Conservation (phyloP, 2,113 vertebrate genomes). For the Siniperca chuatsi region DNA sequence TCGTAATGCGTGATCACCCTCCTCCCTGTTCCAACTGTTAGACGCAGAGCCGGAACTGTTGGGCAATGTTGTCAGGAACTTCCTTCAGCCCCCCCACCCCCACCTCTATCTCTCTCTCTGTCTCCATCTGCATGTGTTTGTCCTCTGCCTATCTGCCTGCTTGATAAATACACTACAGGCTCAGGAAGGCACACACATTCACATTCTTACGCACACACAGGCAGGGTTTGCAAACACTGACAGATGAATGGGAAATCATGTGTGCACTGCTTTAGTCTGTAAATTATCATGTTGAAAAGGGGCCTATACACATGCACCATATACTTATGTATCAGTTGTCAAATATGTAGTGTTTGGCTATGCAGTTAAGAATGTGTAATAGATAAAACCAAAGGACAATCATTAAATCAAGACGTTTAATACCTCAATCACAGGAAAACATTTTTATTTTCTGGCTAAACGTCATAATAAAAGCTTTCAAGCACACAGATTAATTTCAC, state of each 20-base stretch:
- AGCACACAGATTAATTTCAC: background rate
- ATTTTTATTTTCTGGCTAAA: background rate
- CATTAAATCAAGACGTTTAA: background rate
- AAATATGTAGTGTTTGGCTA: background rate
- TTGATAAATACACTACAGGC: constrained; percentile 13
- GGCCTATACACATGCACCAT: background rate
- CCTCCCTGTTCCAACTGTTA: constrained; percentile 52
- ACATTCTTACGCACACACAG: constrained; percentile 18
- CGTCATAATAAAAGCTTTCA: background rate
- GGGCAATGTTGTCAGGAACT: constrained; percentile 61
- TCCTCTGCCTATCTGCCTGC: constrained; percentile 26
- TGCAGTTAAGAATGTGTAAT: background rate
- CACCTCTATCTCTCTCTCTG: background rate
- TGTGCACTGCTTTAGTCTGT: background rate
- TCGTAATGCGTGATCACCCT: constrained; percentile 52
- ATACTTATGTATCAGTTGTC: background rate
- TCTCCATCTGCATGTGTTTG: constrained; percentile 14
- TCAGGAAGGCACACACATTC: background rate
- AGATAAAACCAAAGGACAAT: background rate
- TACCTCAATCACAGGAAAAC: background rate
- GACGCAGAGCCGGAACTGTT: constrained; percentile 46
- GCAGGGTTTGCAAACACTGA: constrained; percentile 4
- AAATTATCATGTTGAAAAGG: constrained; percentile 2
- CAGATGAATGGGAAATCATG: constrained; percentile 23
- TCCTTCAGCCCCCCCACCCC: background rate